Conservation (phyloP, 2,113 vertebrate genomes). For the Mugil cephalus region DNA sequence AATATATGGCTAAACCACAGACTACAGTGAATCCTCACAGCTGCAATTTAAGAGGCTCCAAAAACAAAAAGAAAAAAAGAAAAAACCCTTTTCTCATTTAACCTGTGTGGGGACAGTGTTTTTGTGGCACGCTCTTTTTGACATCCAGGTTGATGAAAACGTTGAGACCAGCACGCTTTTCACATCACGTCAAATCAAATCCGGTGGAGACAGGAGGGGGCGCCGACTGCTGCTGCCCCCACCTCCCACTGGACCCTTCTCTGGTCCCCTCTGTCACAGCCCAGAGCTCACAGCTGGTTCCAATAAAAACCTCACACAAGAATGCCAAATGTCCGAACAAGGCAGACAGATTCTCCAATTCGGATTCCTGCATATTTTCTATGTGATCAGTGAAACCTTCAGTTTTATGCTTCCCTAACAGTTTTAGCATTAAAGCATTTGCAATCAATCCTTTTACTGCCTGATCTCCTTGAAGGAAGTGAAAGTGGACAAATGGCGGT, state of each 20-base stretch:
- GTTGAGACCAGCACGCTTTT: conserved; percentile 48
- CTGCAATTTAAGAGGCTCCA: conserved; percentile 49
- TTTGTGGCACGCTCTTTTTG: neutral
- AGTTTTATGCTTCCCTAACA: conserved; percentile 37
- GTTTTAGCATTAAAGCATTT: conserved; percentile 16
- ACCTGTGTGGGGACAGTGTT: conserved; percentile 9
- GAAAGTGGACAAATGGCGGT: conserved; percentile 53
- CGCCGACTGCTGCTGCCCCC: neutral
- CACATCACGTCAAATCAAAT: conserved; percentile 54
- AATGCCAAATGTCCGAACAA: conserved; percentile 48
- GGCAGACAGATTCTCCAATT: conserved; percentile 32
- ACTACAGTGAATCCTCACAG: conserved; percentile 34
- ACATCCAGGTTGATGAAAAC: conserved; percentile 59
- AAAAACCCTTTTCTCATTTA: conserved; percentile 25
- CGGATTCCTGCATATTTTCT: conserved; percentile 52
- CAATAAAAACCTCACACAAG: conserved; percentile 58
- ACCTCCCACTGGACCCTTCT: conserved; percentile 13
- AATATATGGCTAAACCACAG: conserved; percentile 52
- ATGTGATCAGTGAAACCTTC: conserved; percentile 51
- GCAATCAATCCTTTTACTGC: conserved; percentile 42
- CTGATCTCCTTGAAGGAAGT: conserved; percentile 47
- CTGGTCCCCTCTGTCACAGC: conserved; percentile 59
- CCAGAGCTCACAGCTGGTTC: conserved; percentile 74
- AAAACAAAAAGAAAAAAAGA: conserved; percentile 48
- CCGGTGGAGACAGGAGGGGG: conserved; percentile 16